phyloP scores from a whole-genome alignment of 2,888 invertebrate species.

The Cephus nigrinus region DNA sequence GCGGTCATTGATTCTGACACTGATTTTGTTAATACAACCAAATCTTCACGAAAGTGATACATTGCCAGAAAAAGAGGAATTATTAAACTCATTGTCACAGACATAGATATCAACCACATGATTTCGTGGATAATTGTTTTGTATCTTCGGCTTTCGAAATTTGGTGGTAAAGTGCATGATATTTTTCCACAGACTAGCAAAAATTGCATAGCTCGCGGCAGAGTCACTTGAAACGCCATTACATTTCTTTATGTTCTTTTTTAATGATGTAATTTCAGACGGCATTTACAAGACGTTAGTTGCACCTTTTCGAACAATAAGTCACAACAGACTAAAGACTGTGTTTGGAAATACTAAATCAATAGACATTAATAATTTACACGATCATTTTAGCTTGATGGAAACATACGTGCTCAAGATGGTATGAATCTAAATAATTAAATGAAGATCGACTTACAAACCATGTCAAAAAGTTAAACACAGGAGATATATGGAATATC shows the following conservation, averaged over 20 bases:
- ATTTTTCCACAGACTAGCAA: constrained; percentile 35
- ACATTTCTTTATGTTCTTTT: neutral
- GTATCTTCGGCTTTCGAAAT: constrained; percentile 14
- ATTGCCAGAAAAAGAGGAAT: constrained; percentile 39
- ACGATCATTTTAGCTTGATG: neutral
- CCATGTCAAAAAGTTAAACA: neutral
- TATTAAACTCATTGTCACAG: constrained; percentile 34
- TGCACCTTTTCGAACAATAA: neutral
- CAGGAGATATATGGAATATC: neutral
- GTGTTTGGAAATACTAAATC: neutral
- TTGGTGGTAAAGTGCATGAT: constrained; percentile 42
- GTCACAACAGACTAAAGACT: neutral
- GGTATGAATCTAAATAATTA: neutral
- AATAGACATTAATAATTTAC: neutral
- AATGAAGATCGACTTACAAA: neutral
- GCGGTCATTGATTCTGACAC: constrained; percentile 46
- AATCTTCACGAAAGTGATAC: constrained; percentile 35
- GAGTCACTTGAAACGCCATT: neutral
- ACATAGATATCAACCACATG: constrained; percentile 36
- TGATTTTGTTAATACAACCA: constrained; percentile 38
- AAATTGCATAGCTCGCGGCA: constrained; percentile 15
- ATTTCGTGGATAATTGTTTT: constrained; percentile 29
- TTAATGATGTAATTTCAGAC: neutral
- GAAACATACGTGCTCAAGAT: neutral
- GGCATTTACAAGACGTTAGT: neutral